Evolutionary conservation across 2,888 invertebrate genomes (phyloP), one percentile per base, ranked within the genome.

Genomic region (Electrophaes corylata): DNA sequence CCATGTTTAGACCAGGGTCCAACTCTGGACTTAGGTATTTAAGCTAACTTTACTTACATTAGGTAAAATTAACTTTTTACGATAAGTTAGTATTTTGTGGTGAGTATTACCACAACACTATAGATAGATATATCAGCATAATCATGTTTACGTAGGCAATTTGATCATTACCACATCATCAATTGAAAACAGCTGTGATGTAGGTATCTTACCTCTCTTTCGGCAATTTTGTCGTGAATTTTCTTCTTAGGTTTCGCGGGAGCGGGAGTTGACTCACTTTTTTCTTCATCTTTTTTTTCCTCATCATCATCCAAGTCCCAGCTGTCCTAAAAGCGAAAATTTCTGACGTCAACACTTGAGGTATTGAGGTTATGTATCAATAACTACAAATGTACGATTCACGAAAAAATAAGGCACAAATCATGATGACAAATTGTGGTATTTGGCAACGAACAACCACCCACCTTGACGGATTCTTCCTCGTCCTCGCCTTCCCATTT

Each of bases 401-500:
- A 54, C 56, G 40, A 51, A 46, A 62, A 50, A 58, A 10, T 16
- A 33, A 20, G 55, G 60, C 54, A 51, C 65, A 43, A 33, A 49
- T 18, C 47, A 40, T 31, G 20, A 48, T 52, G 57, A 66, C 59
- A 65, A 65, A 66, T 67, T 62, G 58, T 71, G 70, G 57, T 63
- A 72, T 74, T 88, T 90, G 90, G 89, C 91, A 88, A 62, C 63
- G 58, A 59, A 62, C 59, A 54, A 29, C 26, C 10, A 29, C 26
- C 31, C 64, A 96, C 96, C 94, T 96, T 96, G 72, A 97, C 96
- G 71, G 94, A 95, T 51, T 97, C 96, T 57, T 97, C 97, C 79
- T 96, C 96, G 84, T 97, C 97, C 80, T 97, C 97, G 74, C 96
- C 97, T 84, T 96, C 96, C 97, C 97, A 97, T 93, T 94, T 96